A percentile compares a stretch with the other conserved stretches of the same genome.
phyloP scores from a whole-genome alignment of 2,797 vertebrate genomes.

The Myotis findleyi region DNA sequence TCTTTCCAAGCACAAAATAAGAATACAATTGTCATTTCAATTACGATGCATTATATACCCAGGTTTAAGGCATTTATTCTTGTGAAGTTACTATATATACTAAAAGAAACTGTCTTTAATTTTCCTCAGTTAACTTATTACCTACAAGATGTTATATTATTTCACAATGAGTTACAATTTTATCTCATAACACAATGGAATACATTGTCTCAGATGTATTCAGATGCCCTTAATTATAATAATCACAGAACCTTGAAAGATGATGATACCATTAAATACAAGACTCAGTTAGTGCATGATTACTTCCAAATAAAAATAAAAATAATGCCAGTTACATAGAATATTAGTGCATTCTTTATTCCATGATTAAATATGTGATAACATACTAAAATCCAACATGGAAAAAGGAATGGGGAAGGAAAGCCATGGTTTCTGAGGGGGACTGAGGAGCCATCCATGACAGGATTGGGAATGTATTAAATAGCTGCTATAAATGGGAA shows the following conservation, averaged over 20 bases:
- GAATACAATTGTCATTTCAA: background rate
- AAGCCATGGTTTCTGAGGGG: background rate
- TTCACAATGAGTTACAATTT: conserved; percentile 33
- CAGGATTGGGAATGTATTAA: background rate
- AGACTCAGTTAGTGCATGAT: background rate
- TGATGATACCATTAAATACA: background rate
- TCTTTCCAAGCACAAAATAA: conserved; percentile 19
- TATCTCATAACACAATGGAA: background rate
- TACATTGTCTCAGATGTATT: background rate
- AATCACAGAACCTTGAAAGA: background rate
- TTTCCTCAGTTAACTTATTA: conserved; percentile 38
- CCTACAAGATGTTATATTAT: background rate
- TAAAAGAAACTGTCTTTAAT: conserved; percentile 38
- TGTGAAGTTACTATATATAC: background rate
- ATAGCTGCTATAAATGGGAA: background rate
- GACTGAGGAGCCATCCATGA: background rate
- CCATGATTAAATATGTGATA: background rate
- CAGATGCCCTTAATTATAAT: background rate
- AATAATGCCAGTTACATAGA: background rate
- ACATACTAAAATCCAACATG: conserved; percentile 16
- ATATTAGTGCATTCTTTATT: background rate
- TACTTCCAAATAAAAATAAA: conserved; percentile 35
- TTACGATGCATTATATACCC: background rate
- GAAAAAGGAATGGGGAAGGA: background rate
- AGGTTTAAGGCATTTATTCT: conserved; percentile 16